These are phyloP conservation scores for Chrysodeixis includens DNA, from an alignment of 2,888 invertebrate genomes.

Conservation along the genomic window DNA sequence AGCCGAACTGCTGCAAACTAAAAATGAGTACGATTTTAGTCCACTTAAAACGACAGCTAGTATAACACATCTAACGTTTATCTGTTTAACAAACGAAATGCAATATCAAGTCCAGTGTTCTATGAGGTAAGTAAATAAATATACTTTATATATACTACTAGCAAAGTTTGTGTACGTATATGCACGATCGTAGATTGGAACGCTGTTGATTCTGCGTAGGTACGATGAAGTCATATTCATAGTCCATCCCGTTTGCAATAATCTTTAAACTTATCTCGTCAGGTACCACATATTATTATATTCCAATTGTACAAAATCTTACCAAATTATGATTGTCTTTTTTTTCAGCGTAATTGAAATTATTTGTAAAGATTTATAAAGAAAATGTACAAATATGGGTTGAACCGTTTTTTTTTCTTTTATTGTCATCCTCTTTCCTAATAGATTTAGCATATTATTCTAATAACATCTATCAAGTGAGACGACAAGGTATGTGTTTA, in stretches of 20 bases:
- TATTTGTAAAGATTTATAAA: too few species aligned
- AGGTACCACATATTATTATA: too few species aligned
- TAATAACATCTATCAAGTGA: too few species aligned
- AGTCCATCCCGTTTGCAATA: conserved; percentile 47
- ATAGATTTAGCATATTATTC: too few species aligned
- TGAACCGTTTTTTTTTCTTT: too few species aligned
- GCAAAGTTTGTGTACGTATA: conserved; percentile 49
- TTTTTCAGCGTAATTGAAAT: too few species aligned
- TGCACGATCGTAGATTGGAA: conserved; percentile 77
- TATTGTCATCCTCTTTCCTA: too few species aligned
- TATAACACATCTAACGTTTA: conserved; percentile 15
- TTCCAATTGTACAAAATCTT: too few species aligned
- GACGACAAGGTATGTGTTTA: too few species aligned
- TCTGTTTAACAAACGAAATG: conserved; percentile 37
- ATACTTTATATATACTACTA: conserved; percentile 51
- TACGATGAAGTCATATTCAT: conserved; percentile 68
- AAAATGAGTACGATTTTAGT: not conserved
- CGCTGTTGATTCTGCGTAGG: conserved; percentile 77
- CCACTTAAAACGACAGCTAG: conserved; percentile 10
- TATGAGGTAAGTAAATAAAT: conserved; percentile 64
- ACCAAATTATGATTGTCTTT: too few species aligned
- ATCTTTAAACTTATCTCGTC: too few species aligned
- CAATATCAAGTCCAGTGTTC: conserved; percentile 28
- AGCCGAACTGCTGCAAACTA: conserved; percentile 9
- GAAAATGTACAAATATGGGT: too few species aligned